Evolutionary conservation across 2,888 invertebrate species (phyloP).

Genomic region (Leptopilina syphax): DNA sequence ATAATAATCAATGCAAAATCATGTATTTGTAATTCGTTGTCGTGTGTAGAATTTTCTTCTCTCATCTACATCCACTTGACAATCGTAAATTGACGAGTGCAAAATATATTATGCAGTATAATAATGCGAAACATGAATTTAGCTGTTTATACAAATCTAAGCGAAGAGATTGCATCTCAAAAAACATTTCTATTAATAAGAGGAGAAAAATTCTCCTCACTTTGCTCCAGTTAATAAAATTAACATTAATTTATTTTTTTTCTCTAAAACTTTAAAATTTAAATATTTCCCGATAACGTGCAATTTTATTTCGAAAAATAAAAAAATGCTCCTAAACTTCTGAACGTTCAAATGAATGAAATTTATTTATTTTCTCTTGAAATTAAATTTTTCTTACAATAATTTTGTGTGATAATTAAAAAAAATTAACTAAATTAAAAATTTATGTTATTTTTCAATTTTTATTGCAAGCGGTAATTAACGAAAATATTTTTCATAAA

Average conservation of each 20-base stretch:
- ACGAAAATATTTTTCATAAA: no score
- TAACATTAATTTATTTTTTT: neutral
- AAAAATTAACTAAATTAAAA: no score
- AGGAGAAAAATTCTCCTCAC: neutral
- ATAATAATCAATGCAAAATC: neutral
- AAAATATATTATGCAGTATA: neutral
- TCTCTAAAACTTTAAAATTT: no score
- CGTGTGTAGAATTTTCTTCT: conserved; percentile 3
- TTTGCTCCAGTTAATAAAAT: neutral
- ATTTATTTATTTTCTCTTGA: no score
- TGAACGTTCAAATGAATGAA: no score
- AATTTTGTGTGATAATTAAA: no score
- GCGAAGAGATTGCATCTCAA: neutral
- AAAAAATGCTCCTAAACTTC: no score
- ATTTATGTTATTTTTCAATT: no score
- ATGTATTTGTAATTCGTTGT: conserved; percentile 12
- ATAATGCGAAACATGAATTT: neutral
- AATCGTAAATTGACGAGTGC: conserved; percentile 2
- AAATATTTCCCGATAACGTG: no score
- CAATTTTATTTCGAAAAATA: no score
- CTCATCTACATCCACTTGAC: neutral
- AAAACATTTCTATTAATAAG: neutral
- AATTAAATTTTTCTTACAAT: no score
- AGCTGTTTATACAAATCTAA: conserved; percentile 1
- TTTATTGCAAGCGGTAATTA: no score